These are phyloP conservation scores for Ciconia maguari DNA, from an alignment of 2,113 vertebrate species.

Conservation along the genomic window DNA sequence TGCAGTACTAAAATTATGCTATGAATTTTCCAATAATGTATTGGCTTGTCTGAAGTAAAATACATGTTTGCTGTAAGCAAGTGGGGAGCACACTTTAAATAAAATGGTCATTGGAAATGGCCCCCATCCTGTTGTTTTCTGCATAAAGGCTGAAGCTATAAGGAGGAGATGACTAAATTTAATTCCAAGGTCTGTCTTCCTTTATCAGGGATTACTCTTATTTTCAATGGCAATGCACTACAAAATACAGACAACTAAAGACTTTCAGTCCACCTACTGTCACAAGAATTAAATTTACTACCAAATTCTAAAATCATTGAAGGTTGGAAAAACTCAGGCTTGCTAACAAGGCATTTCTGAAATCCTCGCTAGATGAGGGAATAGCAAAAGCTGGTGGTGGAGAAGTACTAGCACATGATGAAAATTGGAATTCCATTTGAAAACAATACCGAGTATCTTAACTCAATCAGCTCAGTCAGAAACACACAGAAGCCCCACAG, in stretches of 20 bases:
- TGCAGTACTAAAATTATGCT: background rate
- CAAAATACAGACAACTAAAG: background rate
- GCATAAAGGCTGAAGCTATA: background rate
- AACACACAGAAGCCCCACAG: background rate
- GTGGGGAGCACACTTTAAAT: background rate
- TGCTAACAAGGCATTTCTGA: background rate
- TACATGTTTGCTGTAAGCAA: background rate
- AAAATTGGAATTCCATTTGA: background rate
- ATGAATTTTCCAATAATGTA: background rate
- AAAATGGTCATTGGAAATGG: background rate
- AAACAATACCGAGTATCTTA: background rate
- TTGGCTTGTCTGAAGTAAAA: background rate
- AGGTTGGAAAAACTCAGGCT: background rate
- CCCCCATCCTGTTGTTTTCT: background rate
- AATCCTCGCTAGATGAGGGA: background rate
- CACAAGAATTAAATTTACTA: background rate
- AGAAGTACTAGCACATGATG: background rate
- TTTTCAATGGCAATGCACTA: background rate
- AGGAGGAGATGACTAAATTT: background rate
- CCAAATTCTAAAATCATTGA: background rate
- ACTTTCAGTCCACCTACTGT: background rate
- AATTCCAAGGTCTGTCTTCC: background rate
- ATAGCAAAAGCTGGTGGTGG: background rate
- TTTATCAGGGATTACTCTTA: background rate
- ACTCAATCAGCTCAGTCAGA: background rate